Percentiles rank a stretch among this genome's conserved stretches.
These are phyloP conservation scores for Geodia barretti DNA, from an alignment of 37 sponge, comb jelly and placozoan species.

Conservation along the genomic window DNA sequence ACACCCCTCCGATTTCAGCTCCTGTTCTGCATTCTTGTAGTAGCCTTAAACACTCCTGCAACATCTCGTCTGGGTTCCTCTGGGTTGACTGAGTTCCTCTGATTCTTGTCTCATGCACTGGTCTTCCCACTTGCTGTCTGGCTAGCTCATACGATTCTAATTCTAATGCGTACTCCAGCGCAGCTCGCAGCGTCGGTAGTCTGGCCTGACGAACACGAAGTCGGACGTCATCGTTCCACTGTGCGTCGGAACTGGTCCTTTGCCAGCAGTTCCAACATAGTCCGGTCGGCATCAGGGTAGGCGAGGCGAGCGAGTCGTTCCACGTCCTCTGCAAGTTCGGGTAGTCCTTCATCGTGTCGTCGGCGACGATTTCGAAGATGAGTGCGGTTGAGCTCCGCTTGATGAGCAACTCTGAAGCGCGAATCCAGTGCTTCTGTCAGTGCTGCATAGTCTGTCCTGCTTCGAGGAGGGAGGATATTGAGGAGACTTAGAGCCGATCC, in stretches of 20 bases:
- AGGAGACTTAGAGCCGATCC: background rate
- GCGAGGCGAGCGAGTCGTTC: constrained; percentile 17
- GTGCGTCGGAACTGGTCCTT: constrained; percentile 36
- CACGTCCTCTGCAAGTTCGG: constrained; percentile 20
- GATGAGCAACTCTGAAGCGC: constrained; percentile 14
- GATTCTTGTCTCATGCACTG: background rate
- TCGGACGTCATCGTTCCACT: constrained; percentile 24
- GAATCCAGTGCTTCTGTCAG: background rate
- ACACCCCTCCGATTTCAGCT: background rate
- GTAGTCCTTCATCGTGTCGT: background rate
- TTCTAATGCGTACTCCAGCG: constrained; percentile 29
- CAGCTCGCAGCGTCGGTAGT: constrained; percentile 16
- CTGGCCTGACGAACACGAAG: constrained; percentile 1
- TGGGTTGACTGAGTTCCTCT: too few species aligned
- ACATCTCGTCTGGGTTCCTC: too few species aligned
- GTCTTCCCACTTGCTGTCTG: background rate
- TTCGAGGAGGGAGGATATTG: background rate
- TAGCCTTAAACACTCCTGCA: too few species aligned
- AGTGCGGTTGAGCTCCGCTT: constrained; percentile 3
- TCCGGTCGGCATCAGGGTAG: constrained; percentile 10
- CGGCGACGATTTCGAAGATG: background rate
- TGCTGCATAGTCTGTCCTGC: background rate
- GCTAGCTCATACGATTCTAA: constrained; percentile 27
- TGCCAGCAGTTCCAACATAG: constrained; percentile 17
- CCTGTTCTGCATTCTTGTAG: background rate